phyloP scores from a whole-genome alignment of 1,140 invertebrate species.

The Drosophila gunungcola region DNA sequence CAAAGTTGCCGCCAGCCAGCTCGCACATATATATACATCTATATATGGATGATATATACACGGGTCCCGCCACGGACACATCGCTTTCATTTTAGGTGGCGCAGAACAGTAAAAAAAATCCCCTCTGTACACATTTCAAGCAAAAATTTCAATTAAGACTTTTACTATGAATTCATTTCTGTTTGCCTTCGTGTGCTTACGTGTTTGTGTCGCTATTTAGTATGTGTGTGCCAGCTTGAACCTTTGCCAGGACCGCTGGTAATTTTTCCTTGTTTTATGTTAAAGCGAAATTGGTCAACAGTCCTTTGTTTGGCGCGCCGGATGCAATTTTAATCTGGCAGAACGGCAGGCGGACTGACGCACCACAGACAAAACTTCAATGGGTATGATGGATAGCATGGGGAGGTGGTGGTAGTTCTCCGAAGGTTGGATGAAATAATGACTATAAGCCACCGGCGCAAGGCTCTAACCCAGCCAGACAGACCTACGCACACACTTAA shows the following conservation, averaged over 20 bases:
- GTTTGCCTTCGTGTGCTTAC: slow-evolving; percentile 36
- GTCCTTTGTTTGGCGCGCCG: slow-evolving; percentile 72
- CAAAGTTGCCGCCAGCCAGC: slow-evolving; percentile 56
- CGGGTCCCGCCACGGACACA: slow-evolving; percentile 48
- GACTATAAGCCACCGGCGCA: slow-evolving; percentile 71
- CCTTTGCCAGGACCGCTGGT: slow-evolving; percentile 40
- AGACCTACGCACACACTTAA: slow-evolving; percentile 33
- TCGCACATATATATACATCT: slow-evolving; percentile 22
- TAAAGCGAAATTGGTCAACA: slow-evolving; percentile 67
- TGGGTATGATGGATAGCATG: slow-evolving; percentile 23
- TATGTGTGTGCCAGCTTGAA: slow-evolving; percentile 43
- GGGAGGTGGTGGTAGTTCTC: slow-evolving; percentile 1
- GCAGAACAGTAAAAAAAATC: slow-evolving; percentile 61
- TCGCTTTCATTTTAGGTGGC: slow-evolving; percentile 72
- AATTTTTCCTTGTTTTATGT: slow-evolving; percentile 64
- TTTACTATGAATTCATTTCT: slow-evolving; percentile 78
- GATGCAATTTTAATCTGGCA: slow-evolving; percentile 82
- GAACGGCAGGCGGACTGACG: slow-evolving; percentile 55
- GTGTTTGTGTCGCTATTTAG: slow-evolving; percentile 39
- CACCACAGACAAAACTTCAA: slow-evolving; percentile 10
- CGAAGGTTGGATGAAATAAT: slow-evolving; percentile 66
- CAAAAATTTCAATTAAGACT: slow-evolving; percentile 83
- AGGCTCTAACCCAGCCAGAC: slow-evolving; percentile 36
- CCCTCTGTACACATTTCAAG: slow-evolving; percentile 66
- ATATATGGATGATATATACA: slow-evolving; percentile 55